Conservation (phyloP, 2,797 vertebrate species). For the Galagoides demidoff region DNA sequence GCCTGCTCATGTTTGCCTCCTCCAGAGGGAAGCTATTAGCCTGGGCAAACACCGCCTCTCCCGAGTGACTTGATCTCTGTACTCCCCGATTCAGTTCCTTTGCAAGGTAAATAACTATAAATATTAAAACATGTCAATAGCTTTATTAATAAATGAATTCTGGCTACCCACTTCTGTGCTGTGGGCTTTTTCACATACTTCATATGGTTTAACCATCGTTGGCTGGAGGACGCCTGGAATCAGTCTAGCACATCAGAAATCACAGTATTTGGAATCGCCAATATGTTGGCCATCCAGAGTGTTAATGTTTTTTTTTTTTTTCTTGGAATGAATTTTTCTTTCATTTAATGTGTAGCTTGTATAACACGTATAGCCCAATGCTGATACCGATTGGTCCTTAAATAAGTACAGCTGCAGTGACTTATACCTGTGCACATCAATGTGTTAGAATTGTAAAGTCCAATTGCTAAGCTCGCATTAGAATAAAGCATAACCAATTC, state of each 20-base stretch:
- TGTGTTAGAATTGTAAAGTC: not conserved
- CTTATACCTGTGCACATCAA: not conserved
- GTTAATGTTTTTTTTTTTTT: not conserved
- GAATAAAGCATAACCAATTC: not conserved
- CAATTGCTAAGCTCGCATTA: not conserved
- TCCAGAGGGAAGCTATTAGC: slow-evolving; percentile 73
- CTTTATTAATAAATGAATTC: slow-evolving; percentile 83
- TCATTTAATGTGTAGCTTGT: not conserved
- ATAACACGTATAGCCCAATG: not conserved
- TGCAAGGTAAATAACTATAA: slow-evolving; percentile 83
- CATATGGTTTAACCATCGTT: not conserved
- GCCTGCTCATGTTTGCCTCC: not conserved
- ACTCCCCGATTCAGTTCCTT: slow-evolving; percentile 80
- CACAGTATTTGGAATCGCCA: not conserved
- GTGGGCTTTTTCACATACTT: not conserved
- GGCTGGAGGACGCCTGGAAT: not conserved
- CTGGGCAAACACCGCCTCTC: slow-evolving; percentile 73
- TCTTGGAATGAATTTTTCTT: not conserved
- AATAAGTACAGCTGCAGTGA: not conserved
- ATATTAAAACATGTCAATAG: slow-evolving; percentile 83
- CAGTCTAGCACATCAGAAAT: not conserved
- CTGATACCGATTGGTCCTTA: not conserved
- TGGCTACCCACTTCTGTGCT: slow-evolving; percentile 25
- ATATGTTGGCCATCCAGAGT: not conserved
- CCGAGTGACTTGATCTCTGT: slow-evolving; percentile 47